Conservation (phyloP, 2,113 vertebrate species). For the Pelecanoides urinatrix region DNA sequence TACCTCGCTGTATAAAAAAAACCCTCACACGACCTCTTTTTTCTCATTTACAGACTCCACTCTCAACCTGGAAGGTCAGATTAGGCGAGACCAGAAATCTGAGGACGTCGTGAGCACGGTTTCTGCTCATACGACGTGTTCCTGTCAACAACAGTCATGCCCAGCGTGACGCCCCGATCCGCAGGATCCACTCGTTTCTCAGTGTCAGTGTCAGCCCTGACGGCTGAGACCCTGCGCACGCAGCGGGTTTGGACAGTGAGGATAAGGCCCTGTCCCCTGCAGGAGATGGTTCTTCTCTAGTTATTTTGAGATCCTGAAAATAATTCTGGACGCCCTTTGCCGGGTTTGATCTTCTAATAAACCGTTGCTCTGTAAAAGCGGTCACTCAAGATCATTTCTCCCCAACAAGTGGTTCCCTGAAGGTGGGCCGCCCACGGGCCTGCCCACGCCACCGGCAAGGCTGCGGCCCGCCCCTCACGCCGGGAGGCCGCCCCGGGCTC, state of each 20-base stretch:
- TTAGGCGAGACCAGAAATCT: not conserved
- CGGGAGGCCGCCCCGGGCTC: too few species aligned
- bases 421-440: accelerated
- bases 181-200: not conserved
- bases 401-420: accelerated
- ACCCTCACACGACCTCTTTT: not conserved
- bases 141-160: not conserved
- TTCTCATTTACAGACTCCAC: not conserved
- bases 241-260: not conserved
- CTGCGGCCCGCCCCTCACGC: too few species aligned
- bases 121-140: not conserved
- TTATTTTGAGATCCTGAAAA: not conserved
- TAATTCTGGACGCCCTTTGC: not conserved
- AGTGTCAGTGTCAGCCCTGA: not conserved
- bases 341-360: not conserved
- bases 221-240: not conserved
- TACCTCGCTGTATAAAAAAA: accelerated
- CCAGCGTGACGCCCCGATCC: not conserved
- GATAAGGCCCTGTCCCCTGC: not conserved
- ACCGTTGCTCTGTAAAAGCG: not conserved
- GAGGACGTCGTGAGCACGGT: not conserved
- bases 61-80: not conserved
- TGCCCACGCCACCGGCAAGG: accelerated
- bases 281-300: not conserved
- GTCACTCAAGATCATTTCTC: not conserved